These are phyloP conservation scores for Apis florea DNA, from an alignment of 1,140 invertebrate genomes.

Conservation along the genomic window DNA sequence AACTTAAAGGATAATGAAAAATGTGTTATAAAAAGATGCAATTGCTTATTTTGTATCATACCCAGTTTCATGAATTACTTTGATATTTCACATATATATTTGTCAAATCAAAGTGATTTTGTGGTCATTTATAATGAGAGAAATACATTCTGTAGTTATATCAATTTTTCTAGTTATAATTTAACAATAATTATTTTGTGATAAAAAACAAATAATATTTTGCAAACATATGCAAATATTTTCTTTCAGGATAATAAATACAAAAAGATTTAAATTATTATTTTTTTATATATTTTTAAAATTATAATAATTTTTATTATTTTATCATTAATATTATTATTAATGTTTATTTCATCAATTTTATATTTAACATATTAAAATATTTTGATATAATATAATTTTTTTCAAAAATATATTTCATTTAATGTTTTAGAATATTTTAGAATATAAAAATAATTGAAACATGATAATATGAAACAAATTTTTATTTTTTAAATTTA, in stretches of 20 bases:
- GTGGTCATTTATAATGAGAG: slow-evolving; percentile 18
- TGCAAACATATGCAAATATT: slow-evolving; percentile 11
- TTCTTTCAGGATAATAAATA: background rate
- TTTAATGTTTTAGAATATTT: background rate
- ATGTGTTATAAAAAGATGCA: slow-evolving; percentile 77
- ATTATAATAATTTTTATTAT: slow-evolving; percentile 41
- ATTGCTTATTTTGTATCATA: slow-evolving; percentile 72
- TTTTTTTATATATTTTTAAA: slow-evolving; percentile 17
- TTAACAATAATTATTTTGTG: slow-evolving; percentile 32
- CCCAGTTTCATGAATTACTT: slow-evolving; percentile 55
- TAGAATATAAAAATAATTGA: background rate
- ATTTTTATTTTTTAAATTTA: background rate
- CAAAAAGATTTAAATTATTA: slow-evolving; percentile 13
- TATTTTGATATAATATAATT: background rate
- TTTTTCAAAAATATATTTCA: background rate
- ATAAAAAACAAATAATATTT: slow-evolving; percentile 16
- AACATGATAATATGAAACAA: too few species aligned
- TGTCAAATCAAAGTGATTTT: slow-evolving; percentile 12
- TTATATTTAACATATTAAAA: background rate
- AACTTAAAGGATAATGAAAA: slow-evolving; percentile 79
- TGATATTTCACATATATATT: slow-evolving; percentile 20
- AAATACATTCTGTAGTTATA: slow-evolving; percentile 26
- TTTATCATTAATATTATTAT: too few species aligned
- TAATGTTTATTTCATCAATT: slow-evolving; percentile 25
- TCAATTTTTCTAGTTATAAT: slow-evolving; percentile 22